Evolutionary conservation across 2,797 vertebrate genomes (phyloP), one percentile per base, ranked within the genome.

Genomic region (Lepus oiostolus): DNA sequence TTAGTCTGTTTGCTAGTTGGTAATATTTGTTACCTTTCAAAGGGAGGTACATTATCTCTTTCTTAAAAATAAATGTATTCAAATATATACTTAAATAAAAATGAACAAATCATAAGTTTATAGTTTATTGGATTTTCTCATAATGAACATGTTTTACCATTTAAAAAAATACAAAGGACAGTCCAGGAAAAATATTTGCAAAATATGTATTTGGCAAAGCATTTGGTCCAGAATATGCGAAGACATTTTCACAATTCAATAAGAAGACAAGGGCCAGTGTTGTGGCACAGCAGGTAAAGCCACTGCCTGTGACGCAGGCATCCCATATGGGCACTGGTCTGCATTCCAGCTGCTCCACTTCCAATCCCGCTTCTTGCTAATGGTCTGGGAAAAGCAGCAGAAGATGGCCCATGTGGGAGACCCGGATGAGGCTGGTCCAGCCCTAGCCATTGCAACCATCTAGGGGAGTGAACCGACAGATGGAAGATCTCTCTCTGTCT

Each of bases 11-110:
- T 60, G 52, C 38, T 67, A 81, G 54, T 88, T 93, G 35, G 10
- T 90, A 24, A 50, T 90, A n/a, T 77, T 93, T 72, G 62, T 90
- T 63, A 71, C 5, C 14, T 85, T 84, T 32, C 58, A 76, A 88
- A 88, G 38, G 74, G 8, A 6, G 62, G 28, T 70, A 24, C n/a
- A 1, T 65, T 89, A 13, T 35, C 13, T 84, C 10, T 75, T 68
- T 74, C 54, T 35, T 47, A 83, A 22, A 7, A 38, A 30, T 50
- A 77, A 71, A 72, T 22, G 19, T 22, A 10, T 71, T 47, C 7
- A 83, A 19, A 26, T 76, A 58, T 62, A 70, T 28, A 84, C 42
- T 16, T 85, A 71, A 79, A 76, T 47, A 75, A 79, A 90, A 90
- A 28, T 71, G 42, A 90, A 84, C 38, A 91, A 68, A 65, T 80